Percentiles rank a stretch among this genome's conserved stretches.
These are phyloP conservation scores for Stenoptilia bipunctidactyla DNA, from an alignment of 2,888 invertebrate genomes.

Conservation along the genomic window DNA sequence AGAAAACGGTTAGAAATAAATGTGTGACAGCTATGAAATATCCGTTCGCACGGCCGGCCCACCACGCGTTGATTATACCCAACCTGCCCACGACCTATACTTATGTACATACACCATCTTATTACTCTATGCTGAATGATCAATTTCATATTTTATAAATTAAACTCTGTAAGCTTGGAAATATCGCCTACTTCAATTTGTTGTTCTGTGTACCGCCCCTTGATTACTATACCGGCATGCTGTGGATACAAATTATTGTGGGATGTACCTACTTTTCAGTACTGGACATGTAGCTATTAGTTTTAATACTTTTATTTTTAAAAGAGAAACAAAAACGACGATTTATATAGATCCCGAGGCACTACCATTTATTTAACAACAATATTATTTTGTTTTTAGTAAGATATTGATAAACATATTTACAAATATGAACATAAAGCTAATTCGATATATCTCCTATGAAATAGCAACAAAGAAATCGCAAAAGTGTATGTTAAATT, in stretches of 20 bases:
- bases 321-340: too few relatives aligned
- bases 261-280: too few relatives aligned
- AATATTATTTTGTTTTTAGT: too few relatives aligned
- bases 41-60: slow-evolving; percentile 31
- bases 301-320: too few relatives aligned
- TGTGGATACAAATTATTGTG: background rate
- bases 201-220: background rate
- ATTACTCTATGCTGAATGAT: slow-evolving; percentile 6
- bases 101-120: slow-evolving; percentile 6
- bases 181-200: background rate
- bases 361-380: too few relatives aligned
- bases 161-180: too few relatives aligned
- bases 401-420: too few relatives aligned
- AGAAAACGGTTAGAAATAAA: slow-evolving; percentile 17
- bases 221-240: background rate
- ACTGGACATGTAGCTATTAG: too few relatives aligned
- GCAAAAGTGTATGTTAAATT: background rate
- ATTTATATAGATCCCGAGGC: too few relatives aligned
- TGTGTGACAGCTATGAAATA: slow-evolving; percentile 36
- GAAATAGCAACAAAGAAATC: too few relatives aligned
- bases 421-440: too few relatives aligned
- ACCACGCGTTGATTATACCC: slow-evolving; percentile 28
- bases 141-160: slow-evolving; percentile 1
- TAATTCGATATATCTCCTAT: too few relatives aligned
- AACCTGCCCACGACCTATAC: slow-evolving; percentile 6